These are phyloP conservation scores for Atethmia centrago DNA, from an alignment of 2,888 invertebrate genomes.

Conservation along the genomic window DNA sequence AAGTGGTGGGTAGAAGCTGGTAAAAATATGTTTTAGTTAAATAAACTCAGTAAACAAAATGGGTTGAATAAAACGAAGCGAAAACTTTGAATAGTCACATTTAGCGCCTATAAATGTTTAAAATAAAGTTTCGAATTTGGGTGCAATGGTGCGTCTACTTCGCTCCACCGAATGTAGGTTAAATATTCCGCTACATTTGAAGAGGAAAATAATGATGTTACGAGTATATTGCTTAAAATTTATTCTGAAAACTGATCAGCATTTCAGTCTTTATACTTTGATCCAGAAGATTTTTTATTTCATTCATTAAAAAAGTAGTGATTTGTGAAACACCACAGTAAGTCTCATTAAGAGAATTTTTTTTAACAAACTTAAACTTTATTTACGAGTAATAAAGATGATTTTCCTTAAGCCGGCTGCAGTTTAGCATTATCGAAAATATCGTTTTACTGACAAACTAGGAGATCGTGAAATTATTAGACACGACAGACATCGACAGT, in stretches of 20 bases:
- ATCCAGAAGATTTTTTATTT: neutral
- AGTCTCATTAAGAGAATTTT: slow-evolving; percentile 32
- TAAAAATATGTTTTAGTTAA: neutral
- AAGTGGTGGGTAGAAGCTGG: neutral
- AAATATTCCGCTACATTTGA: slow-evolving; percentile 24
- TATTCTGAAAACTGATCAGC: slow-evolving; percentile 6
- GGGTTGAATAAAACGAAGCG: slow-evolving; percentile 18
- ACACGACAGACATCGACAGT: slow-evolving; percentile 69
- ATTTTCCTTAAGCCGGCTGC: slow-evolving; percentile 16
- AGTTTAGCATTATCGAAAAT: slow-evolving; percentile 38
- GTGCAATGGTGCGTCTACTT: slow-evolving; percentile 30
- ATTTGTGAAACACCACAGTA: neutral
- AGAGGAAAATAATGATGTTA: slow-evolving; percentile 2
- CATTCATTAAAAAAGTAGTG: slow-evolving; percentile 15
- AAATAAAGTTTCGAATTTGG: slow-evolving; percentile 21
- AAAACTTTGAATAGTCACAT: slow-evolving; percentile 18
- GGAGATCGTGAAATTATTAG: slow-evolving; percentile 64
- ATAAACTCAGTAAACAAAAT: neutral
- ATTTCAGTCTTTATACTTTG: slow-evolving; percentile 8
- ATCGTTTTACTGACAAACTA: slow-evolving; percentile 55
- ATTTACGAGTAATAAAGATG: slow-evolving; percentile 9
- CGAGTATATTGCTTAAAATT: neutral
- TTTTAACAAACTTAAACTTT: slow-evolving; percentile 20
- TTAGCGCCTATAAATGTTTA: slow-evolving; percentile 17
- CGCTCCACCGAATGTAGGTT: slow-evolving; percentile 8